These are phyloP conservation scores for Scolopax rusticola DNA, from an alignment of 2,797 vertebrate species.

Conservation along the genomic window DNA sequence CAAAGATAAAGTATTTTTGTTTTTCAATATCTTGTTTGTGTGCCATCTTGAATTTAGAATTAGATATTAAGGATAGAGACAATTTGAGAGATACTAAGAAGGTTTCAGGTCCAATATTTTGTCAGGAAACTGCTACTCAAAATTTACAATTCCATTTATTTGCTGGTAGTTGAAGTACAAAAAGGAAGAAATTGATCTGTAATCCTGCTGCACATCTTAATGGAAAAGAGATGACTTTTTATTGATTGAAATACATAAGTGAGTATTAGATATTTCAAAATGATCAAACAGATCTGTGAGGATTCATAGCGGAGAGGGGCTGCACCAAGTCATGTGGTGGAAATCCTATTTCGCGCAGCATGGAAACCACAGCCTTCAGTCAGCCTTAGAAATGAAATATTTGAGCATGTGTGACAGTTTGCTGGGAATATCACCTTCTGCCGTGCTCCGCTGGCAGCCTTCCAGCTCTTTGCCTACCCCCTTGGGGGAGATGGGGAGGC, in stretches of 20 bases:
- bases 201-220: conserved; percentile 28
- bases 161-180: not conserved
- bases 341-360: conserved; percentile 1
- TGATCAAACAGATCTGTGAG: not conserved
- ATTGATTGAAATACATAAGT: conserved; percentile 34
- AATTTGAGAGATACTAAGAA: not conserved
- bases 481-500: not conserved
- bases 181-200: conserved; percentile 36
- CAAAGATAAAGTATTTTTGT: not conserved
- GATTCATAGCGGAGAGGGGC: not conserved
- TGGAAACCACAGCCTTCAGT: not conserved
- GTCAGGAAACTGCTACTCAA: conserved; percentile 12
- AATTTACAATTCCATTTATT: conserved; percentile 50
- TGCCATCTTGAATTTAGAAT: conserved; percentile 44
- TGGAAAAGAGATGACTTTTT: conserved; percentile 44
- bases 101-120: conserved; percentile 21
- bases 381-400: conserved; percentile 40
- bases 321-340: not conserved
- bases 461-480: not conserved
- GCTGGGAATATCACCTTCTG: conserved; percentile 44
- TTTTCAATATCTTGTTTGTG: not conserved
- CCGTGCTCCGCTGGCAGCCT: not conserved
- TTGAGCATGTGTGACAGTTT: conserved; percentile 42
- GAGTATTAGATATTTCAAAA: conserved; percentile 31
- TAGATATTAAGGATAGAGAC: not conserved